Evolutionary conservation across 2,888 invertebrate genomes (phyloP), one percentile per base, ranked within the genome.

Genomic region (Cephus sareptanus): DNA sequence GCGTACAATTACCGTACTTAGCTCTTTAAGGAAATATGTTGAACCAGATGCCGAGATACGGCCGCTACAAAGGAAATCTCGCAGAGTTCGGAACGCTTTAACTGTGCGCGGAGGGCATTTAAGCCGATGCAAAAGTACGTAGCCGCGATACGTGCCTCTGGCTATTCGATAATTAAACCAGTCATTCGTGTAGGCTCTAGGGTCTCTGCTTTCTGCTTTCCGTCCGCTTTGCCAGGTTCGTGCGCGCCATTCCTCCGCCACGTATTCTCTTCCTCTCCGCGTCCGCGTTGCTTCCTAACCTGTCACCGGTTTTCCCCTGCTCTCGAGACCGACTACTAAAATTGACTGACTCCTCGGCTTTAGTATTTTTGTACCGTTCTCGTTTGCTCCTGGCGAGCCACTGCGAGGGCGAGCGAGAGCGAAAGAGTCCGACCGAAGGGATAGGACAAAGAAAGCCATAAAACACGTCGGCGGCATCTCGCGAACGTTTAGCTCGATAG

Each of bases 81-180:
- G 31, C 31, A 34, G 31, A 31, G 71, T 34, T 13, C 71, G 71
- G 71, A 23, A 71, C 71, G 71, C 34, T 31, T 31, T 33, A 71
- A 71, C 71, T 33, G 31, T 34, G 71, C 71, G 33, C 71, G 71
- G 71, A 71, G 34, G 71, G 71, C 71, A 56, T 56, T 56, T 56
- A 56, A 56, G 56, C 56, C 56, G 56, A 56, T 56, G 23, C 56
- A 56, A 56, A 56, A 56, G 56, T 56, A 56, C 56, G 23, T 23
- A 23, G 15, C 23, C 56, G 56, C 56, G 56, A 56, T 56, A 56
- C 56, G 56, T 56, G 56, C 56, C 56, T 79, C 74, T 68, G 70
- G 79, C 80, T 81, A 80, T 79, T 80, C 80, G 81, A 81, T 81
- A 71, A 71, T 33, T 71, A 71, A 31, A 71, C 71, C 71, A 34